Evolutionary conservation across 2,888 invertebrate species (phyloP), one percentile per base, ranked within the genome.

Genomic region (Embidobia sp.): DNA sequence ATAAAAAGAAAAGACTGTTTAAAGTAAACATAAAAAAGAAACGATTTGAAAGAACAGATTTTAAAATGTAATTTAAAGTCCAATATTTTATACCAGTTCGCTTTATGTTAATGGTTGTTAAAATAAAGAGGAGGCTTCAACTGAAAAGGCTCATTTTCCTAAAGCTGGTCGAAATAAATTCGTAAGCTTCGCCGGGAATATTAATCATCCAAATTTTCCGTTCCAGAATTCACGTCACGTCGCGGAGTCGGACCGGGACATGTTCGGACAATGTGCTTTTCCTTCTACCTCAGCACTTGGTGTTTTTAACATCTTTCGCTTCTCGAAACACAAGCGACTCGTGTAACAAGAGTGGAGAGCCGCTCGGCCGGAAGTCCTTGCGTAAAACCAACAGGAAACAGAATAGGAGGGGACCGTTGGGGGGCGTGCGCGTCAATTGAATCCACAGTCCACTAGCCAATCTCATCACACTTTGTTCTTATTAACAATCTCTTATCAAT

Each of bases 371-470:
- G 78, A 79, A 79, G 78, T 76, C 73, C 78, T 79, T 79, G 78
- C 78, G 78, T 73, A 79, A 79, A 79, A 76, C 64, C 61, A 59
- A 76, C 76, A 79, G 78, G 78, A 76, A 79, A 76, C 75, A 61
- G 59, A 44, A 51, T 55, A 31, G 61, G 69, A 33, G 59, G 77
- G 55, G 63, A 16, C 5, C 7, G 42, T 22, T 22, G 63, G 46
- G 46, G 29, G 31, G 72, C 55, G 37, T 53, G 48, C 64, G 67
- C 76, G 64, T 76, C 72, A 79, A 79, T 76, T 76, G 64, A 49
- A 76, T 64, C 69, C 53, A 44, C 74, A 70, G 77, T 74, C 67
- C 66, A 61, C 70, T 70, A 77, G 74, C 74, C 76, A 79, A 77
- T 79, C 73, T 61, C 51, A 79, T 77, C 61, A 66, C 70, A 72